Evolutionary conservation across 2,797 vertebrate genomes (phyloP).

Genomic region (Cottoperca gobio): DNA sequence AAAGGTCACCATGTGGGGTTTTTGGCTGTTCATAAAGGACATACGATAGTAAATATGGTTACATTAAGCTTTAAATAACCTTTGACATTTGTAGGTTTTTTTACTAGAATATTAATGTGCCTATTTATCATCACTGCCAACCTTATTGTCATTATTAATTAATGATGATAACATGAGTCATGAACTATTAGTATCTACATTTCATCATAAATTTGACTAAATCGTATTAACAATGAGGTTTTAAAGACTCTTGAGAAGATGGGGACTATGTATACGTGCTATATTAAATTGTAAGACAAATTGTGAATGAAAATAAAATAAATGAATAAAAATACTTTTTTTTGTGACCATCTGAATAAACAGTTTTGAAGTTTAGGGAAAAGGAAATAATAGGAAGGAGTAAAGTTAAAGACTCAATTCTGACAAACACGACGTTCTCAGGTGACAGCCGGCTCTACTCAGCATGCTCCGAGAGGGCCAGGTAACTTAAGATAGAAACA

Average conservation of each 20-base stretch:
- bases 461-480: constrained; percentile 66
- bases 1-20: background rate
- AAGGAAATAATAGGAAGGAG: background rate
- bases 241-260: background rate
- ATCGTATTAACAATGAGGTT: no score
- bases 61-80: background rate
- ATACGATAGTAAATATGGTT: no score
- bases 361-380: background rate
- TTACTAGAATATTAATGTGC: background rate
- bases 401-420: background rate
- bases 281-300: background rate
- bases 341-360: background rate
- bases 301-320: background rate
- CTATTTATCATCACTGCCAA: background rate
- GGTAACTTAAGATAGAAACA: constrained; percentile 64
- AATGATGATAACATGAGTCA: no score
- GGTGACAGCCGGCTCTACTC: constrained; percentile 66
- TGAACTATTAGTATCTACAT: no score
- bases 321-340: background rate
- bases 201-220: no score
- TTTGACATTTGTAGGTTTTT: background rate
- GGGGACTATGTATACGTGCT: fast-evolving
- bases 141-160: no score
- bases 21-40: background rate
- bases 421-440: constrained; percentile 57